phyloP scores from a whole-genome alignment of 2,797 vertebrate species.

The Pangasius krempfi region DNA sequence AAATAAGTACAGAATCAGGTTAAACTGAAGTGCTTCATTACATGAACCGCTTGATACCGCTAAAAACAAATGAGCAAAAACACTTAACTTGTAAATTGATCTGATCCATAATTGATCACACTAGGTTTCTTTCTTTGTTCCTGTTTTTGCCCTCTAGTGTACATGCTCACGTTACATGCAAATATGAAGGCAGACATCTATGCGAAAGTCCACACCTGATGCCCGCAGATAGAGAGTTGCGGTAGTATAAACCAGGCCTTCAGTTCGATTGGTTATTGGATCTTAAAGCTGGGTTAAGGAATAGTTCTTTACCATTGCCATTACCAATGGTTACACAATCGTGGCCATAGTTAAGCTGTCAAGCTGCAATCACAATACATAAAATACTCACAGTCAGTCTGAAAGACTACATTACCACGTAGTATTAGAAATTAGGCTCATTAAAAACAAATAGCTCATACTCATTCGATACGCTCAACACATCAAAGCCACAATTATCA shows the following conservation, averaged over 20 bases:
- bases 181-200: not conserved
- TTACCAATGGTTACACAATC: not conserved
- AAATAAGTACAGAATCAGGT: not conserved
- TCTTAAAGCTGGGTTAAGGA: not conserved
- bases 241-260: not conserved
- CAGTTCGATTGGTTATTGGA: not conserved
- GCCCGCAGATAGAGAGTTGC: not conserved
- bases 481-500: not conserved
- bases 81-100: not conserved
- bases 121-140: not conserved
- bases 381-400: not conserved
- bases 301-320: no score
- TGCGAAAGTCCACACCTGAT: not conserved
- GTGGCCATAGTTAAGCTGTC: not conserved
- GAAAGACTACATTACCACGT: not conserved
- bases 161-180: not conserved
- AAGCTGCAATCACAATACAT: not conserved
- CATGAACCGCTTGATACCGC: not conserved
- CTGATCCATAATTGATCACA: not conserved
- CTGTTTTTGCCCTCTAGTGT: not conserved
- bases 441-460: not conserved
- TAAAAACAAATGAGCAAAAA: not conserved
- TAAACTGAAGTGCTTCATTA: not conserved
- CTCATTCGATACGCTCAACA: not conserved
- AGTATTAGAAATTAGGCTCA: not conserved